Conservation (phyloP, 2,888 invertebrate genomes). For the Parnassius mnemosyne region DNA sequence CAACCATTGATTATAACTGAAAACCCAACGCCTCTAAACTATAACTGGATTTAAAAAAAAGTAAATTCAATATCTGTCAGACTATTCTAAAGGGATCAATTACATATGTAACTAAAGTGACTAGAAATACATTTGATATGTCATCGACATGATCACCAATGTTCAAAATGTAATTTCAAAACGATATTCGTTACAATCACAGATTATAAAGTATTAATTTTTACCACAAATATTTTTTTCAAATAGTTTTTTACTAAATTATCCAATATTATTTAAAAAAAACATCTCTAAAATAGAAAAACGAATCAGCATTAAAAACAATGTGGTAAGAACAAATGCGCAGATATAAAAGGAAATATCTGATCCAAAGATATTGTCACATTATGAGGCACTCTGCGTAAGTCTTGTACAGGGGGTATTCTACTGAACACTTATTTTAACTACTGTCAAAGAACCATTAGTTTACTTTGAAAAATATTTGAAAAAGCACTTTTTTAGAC, state of each 20-base stretch:
- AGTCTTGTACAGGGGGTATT: constrained; percentile 62
- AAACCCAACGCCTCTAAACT: constrained; percentile 21
- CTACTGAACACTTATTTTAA: constrained; percentile 67
- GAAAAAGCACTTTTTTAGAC: constrained; percentile 71
- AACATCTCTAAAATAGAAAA: not conserved
- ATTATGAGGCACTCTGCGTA: constrained; percentile 70
- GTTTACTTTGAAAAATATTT: constrained; percentile 26
- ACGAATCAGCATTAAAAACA: not conserved
- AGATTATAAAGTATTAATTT: constrained; percentile 14
- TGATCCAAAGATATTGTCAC: constrained; percentile 67
- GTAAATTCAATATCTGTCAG: constrained; percentile 4
- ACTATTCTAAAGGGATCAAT: constrained; percentile 14
- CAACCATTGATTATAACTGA: constrained; percentile 9
- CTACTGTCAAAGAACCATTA: constrained; percentile 45
- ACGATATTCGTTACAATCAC: constrained; percentile 17
- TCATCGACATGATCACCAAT: constrained; percentile 16
- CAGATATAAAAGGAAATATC: constrained; percentile 35
- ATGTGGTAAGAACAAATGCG: constrained; percentile 26
- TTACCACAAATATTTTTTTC: constrained; percentile 14
- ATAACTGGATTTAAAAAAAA: constrained; percentile 12
- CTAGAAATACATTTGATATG: constrained; percentile 23
- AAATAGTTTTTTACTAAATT: not conserved
- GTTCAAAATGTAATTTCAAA: not conserved
- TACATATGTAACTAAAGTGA: constrained; percentile 21
- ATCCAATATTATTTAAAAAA: not conserved